A percentile compares a stretch with the other conserved stretches of the same genome.
Conservation (phyloP, 2,113 vertebrate genomes). For the Mixornis gularis region DNA sequence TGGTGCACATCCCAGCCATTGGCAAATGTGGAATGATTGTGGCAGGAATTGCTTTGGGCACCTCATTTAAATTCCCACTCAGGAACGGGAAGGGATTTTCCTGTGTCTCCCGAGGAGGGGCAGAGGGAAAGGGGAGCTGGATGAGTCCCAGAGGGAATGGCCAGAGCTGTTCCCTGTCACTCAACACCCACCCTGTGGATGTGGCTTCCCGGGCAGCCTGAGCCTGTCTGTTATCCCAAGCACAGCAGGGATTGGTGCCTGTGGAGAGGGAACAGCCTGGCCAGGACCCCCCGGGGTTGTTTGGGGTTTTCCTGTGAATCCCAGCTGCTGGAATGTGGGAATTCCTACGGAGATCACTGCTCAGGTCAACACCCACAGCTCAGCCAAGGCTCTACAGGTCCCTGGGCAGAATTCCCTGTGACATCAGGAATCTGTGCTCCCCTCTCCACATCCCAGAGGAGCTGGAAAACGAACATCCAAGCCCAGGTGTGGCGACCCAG, state of each 20-base stretch:
- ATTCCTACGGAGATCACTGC: fast-evolving
- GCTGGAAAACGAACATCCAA: neutral
- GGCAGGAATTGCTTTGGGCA: neutral
- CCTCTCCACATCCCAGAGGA: fast-evolving
- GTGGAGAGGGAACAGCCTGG: neutral
- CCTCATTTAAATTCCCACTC: neutral
- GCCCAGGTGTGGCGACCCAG: neutral
- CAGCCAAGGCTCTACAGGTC: fast-evolving
- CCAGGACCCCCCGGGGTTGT: fast-evolving
- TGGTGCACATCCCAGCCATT: fast-evolving
- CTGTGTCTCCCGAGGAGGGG: neutral
- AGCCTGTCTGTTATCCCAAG: neutral
- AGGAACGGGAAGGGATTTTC: neutral
- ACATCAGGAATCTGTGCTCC: neutral
- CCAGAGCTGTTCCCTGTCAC: neutral
- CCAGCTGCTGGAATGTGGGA: neutral
- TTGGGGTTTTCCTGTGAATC: neutral
- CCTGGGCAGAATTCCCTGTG: fast-evolving
- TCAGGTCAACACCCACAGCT: neutral
- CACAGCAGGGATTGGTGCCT: neutral
- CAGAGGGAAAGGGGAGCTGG: neutral
- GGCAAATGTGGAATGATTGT: neutral
- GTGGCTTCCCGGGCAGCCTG: neutral
- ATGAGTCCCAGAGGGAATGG: neutral
- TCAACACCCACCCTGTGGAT: neutral